Base-by-base conservation (phyloP, 1,140 invertebrate species). In the Protaetia brevitarsis region DNA sequence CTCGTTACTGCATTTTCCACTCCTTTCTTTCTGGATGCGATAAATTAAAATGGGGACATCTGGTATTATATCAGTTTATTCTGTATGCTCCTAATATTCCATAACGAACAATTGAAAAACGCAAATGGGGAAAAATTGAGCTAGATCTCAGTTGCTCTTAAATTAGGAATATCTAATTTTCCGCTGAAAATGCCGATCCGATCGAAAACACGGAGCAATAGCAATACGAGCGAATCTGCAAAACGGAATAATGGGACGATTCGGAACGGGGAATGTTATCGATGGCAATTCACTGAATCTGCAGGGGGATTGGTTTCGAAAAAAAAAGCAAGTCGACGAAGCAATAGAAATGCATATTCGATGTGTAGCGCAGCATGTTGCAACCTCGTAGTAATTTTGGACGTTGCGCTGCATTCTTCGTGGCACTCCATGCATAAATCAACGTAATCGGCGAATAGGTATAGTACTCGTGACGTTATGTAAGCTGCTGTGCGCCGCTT, bases 291-390 rank as follows among this genome's bases (percentile, higher is more conserved):
- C 11, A 16, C 6, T 23, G 41, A 51, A 51, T 23, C 41, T 51
- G 26, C 16, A 51, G 26, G 3, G 19, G 41, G 16, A 51, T 19
- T 19, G 41, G 26, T 51, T 23, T 23, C 11, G 41, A 11, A 51
- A 51, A 51, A 51, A 26, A 11, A 16, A 51, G 1, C 19, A 19
- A 51, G 26, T 51, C 41, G 26, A 51, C 41, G 13, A 16, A 21
- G 13, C 41, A 51, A 51, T 51, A 51, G 41, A 51, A 51, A 19
- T 51, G 41, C 41, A 51, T 51, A 26, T 51, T 51, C 41, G 26
- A 51, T 23, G 16, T 51, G 26, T 23, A 19, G 5, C 41, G 10
- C 3, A 51, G 3, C 13, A 19, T 51, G 13, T 23, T 51, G 41
- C 19, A 23, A 51, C 19, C 19, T 10, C 8, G 26, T 51, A 6